Conservation (phyloP, 2,888 invertebrate species). For the Cheilosia pagana region DNA sequence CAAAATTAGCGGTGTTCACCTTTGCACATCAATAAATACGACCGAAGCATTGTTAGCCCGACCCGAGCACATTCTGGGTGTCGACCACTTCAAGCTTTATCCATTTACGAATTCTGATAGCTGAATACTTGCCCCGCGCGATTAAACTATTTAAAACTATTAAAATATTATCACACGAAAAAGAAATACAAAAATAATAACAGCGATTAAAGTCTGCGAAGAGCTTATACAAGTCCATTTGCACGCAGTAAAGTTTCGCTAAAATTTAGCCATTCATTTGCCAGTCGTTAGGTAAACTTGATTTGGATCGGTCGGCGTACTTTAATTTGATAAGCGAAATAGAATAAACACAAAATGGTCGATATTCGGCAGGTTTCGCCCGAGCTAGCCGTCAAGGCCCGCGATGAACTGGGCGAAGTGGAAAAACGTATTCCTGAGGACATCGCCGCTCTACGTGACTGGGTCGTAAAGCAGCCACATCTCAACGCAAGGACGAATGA, state of each 20-base stretch:
- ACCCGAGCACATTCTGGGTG: no score
- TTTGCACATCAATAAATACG: no score
- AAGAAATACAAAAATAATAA: neutral
- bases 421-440: slow-evolving; percentile 80
- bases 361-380: slow-evolving; percentile 78
- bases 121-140: neutral
- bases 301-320: neutral
- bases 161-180: neutral
- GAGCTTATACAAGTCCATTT: neutral
- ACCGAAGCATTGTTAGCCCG: no score
- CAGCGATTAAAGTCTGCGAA: neutral
- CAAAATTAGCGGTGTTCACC: no score
- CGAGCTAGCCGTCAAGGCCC: slow-evolving; percentile 81
- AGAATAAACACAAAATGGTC: slow-evolving; percentile 68
- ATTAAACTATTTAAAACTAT: no score
- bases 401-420: slow-evolving; percentile 84
- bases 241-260: neutral
- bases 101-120: neutral
- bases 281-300: slow-evolving; percentile 6
- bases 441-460: slow-evolving; percentile 83
- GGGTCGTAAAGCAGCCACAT: slow-evolving; percentile 84
- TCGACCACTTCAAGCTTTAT: neutral
- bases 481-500: slow-evolving; percentile 81
- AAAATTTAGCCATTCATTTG: neutral
- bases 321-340: neutral